Evolutionary conservation across 2,113 vertebrate genomes (phyloP).

Genomic region (Tupaia chinensis): DNA sequence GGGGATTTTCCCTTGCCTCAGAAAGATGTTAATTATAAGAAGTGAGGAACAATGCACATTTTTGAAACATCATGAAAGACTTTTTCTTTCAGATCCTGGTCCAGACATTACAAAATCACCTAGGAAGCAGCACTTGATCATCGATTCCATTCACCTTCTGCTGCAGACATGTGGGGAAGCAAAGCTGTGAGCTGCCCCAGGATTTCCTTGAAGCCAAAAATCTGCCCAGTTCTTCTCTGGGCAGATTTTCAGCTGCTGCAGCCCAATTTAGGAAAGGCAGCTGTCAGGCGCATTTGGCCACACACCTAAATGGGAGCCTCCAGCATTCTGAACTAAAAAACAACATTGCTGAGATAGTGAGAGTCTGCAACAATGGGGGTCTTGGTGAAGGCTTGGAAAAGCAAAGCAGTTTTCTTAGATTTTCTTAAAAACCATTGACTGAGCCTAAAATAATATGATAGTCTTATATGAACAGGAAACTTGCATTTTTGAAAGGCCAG

Average conservation of each 20-base stretch:
- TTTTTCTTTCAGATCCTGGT: background rate
- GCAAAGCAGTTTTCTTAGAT: slow-evolving; percentile 5
- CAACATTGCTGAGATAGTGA: background rate
- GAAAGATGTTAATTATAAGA: slow-evolving; percentile 23
- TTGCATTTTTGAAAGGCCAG: slow-evolving; percentile 9
- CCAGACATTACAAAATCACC: slow-evolving; percentile 11
- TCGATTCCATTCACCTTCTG: slow-evolving; percentile 41
- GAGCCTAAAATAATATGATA: background rate
- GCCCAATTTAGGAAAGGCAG: slow-evolving; percentile 68
- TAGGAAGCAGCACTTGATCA: slow-evolving; percentile 14
- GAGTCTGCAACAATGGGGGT: background rate
- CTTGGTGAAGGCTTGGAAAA: background rate
- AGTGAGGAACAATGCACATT: slow-evolving; percentile 32
- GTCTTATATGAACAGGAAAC: background rate
- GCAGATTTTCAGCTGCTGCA: slow-evolving; percentile 45
- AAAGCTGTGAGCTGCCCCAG: slow-evolving; percentile 66
- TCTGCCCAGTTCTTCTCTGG: slow-evolving; percentile 71
- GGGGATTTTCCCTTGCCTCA: background rate
- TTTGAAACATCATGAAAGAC: slow-evolving; percentile 21
- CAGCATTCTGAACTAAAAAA: slow-evolving; percentile 49
- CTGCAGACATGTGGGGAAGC: slow-evolving; percentile 43
- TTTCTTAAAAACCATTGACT: slow-evolving; percentile 23
- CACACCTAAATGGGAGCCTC: slow-evolving; percentile 60
- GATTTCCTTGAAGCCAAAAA: slow-evolving; percentile 80
- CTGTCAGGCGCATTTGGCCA: slow-evolving; percentile 70